A percentile compares a stretch with the other conserved stretches of the same genome.
These are phyloP conservation scores for Loxodonta africana DNA, from an alignment of 2,113 vertebrate species.

Conservation along the genomic window DNA sequence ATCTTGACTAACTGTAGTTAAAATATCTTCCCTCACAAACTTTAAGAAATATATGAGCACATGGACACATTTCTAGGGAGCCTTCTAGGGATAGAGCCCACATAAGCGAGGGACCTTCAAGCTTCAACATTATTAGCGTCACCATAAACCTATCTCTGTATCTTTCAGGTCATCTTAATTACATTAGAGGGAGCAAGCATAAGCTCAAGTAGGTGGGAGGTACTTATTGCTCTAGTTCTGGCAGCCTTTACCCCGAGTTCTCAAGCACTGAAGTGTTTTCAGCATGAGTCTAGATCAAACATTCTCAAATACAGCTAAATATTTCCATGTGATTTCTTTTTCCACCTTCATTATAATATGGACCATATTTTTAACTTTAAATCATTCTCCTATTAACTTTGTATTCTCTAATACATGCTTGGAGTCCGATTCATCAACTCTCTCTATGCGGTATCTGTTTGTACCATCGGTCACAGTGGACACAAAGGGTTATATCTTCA, in stretches of 20 bases:
- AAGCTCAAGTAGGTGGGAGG: background rate
- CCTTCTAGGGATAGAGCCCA: background rate
- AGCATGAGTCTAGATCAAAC: background rate
- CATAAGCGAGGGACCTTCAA: background rate
- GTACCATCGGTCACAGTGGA: conserved; percentile 42
- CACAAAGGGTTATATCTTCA: conserved; percentile 14
- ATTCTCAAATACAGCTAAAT: conserved; percentile 14
- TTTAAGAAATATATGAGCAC: background rate
- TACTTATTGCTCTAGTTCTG: background rate
- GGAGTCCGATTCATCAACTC: background rate
- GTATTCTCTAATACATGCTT: background rate
- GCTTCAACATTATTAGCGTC: background rate
- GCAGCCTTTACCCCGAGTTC: conserved; percentile 6
- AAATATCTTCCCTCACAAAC: background rate
- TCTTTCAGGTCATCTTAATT: conserved; percentile 15
- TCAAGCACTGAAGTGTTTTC: conserved; percentile 33
- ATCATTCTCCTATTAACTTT: background rate
- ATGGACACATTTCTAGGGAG: background rate
- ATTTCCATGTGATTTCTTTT: conserved; percentile 49
- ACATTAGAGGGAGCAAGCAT: background rate
- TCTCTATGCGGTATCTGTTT: background rate
- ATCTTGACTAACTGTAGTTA: background rate
- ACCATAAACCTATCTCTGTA: background rate
- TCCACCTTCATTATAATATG: background rate
- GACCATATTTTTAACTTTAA: conserved; percentile 41